Evolutionary conservation across 2,113 vertebrate species (phyloP).

Genomic region (Pteropus alecto): DNA sequence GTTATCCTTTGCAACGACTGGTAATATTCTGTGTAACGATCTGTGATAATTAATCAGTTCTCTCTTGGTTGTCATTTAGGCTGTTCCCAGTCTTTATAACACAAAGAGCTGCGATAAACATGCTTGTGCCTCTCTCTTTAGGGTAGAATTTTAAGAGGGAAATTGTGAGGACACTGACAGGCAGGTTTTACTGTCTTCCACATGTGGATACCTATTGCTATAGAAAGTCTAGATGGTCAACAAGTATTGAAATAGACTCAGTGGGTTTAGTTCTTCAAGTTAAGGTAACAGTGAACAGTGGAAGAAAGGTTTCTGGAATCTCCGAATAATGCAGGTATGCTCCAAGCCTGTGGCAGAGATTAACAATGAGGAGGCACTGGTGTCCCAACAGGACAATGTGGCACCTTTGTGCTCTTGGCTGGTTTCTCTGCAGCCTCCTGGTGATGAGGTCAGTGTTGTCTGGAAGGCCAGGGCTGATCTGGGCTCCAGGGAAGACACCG

Average conservation of each 20-base stretch:
- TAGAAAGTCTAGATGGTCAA: not conserved
- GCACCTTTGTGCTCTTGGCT: not conserved
- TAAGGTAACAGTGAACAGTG: not conserved
- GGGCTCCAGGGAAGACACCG: not conserved
- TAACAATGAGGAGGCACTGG: not conserved
- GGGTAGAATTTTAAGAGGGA: not conserved
- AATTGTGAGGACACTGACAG: not conserved
- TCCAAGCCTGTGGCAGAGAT: not conserved
- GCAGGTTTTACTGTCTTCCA: not conserved
- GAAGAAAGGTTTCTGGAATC: not conserved
- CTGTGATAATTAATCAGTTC: not conserved
- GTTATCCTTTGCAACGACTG: not conserved
- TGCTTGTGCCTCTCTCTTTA: not conserved
- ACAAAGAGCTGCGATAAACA: not conserved
- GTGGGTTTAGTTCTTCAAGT: conserved; percentile 2
- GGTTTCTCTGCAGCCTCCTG: not conserved
- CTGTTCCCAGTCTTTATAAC: not conserved
- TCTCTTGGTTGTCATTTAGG: not conserved
- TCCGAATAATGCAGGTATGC: not conserved
- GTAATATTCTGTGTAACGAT: not conserved
- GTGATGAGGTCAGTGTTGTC: not conserved
- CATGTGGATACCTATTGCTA: not conserved
- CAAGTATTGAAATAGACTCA: not conserved
- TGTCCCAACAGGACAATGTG: not conserved
- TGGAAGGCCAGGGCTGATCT: not conserved